phyloP scores from a whole-genome alignment of 2,888 invertebrate genomes.

The Elmis aenea region DNA sequence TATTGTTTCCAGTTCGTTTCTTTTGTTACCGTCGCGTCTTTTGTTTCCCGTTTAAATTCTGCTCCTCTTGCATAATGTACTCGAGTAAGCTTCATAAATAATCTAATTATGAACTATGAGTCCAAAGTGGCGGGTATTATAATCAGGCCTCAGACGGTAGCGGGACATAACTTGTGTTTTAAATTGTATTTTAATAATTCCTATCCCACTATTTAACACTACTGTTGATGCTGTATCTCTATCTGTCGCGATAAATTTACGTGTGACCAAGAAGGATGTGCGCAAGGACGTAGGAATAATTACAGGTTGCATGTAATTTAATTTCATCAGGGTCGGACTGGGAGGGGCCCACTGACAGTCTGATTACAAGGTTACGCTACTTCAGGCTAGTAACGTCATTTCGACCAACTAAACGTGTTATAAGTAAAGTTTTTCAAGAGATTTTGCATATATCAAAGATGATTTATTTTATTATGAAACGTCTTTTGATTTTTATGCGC shows the following conservation, averaged over 20 bases:
- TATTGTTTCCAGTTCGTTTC: no score
- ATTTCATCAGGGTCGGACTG: conserved; percentile 48
- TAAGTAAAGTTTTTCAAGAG: conserved; percentile 33
- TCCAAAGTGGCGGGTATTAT: conserved; percentile 37
- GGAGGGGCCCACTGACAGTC: conserved; percentile 47
- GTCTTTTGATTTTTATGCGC: no score
- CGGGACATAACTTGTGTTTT: conserved; percentile 34
- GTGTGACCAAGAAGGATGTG: conserved; percentile 19
- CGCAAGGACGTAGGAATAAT: conserved; percentile 35
- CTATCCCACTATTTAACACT: conserved; percentile 1
- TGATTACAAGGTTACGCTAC: conserved; percentile 43
- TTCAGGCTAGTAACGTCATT: conserved; percentile 32
- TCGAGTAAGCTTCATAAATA: conserved; percentile 39
- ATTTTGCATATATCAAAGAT: conserved; percentile 22
- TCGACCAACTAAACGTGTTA: conserved; percentile 33
- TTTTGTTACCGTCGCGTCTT: no score
- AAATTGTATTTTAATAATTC: conserved; percentile 22
- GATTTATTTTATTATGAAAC: no score
- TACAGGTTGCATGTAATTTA: conserved; percentile 45
- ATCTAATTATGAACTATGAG: conserved; percentile 42
- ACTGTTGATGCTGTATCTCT: conserved; percentile 7
- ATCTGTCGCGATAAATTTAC: conserved; percentile 6
- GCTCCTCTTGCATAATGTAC: conserved; percentile 21
- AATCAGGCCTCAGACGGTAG: conserved; percentile 41
- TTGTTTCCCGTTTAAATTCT: no score